These are phyloP conservation scores for Oreocharis arfaki DNA, from an alignment of 2,113 vertebrate genomes.

Conservation along the genomic window DNA sequence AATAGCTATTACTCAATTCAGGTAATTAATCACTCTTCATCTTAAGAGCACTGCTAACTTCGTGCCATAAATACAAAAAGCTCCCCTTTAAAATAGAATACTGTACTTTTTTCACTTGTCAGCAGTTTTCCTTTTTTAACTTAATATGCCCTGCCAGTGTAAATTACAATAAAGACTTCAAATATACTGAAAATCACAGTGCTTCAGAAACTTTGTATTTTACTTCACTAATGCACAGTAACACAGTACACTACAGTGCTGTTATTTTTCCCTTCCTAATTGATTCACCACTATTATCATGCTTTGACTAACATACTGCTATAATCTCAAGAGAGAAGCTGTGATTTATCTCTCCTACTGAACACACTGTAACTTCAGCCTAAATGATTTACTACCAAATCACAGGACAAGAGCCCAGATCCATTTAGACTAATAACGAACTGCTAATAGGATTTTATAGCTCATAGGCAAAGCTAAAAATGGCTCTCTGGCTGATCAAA, in stretches of 20 bases:
- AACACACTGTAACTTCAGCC: background rate
- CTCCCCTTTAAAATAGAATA: background rate
- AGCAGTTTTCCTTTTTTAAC: background rate
- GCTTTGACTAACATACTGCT: background rate
- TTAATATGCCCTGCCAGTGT: background rate
- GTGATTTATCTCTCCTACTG: constrained; percentile 22
- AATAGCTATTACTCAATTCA: background rate
- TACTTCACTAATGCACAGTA: background rate
- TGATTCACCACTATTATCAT: background rate
- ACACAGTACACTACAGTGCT: background rate
- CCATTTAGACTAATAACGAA: background rate
- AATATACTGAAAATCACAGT: background rate
- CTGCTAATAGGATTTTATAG: background rate
- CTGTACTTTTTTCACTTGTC: background rate
- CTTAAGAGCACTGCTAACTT: background rate
- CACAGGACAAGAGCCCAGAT: background rate
- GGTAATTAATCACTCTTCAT: background rate
- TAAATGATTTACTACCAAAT: background rate
- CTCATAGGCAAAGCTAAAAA: background rate
- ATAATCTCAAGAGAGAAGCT: background rate
- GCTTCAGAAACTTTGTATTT: background rate
- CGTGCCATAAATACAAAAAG: background rate
- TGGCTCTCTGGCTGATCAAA: background rate
- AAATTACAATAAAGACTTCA: background rate
- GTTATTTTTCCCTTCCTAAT: background rate